Percentiles rank a stretch among this genome's conserved stretches.
These are phyloP conservation scores for Idaea biselata DNA, from an alignment of 2,888 invertebrate genomes.

Conservation along the genomic window DNA sequence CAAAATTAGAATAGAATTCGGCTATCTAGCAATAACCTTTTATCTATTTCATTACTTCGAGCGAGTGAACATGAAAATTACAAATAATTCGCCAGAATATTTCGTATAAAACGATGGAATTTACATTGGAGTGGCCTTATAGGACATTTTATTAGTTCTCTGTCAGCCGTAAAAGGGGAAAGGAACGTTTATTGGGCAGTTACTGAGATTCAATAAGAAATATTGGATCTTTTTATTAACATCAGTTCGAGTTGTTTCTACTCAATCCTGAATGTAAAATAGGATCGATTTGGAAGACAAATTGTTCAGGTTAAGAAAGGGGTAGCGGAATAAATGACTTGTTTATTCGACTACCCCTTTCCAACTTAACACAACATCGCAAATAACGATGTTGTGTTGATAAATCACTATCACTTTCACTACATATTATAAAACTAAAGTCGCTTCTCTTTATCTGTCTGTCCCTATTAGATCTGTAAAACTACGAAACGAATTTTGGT, in stretches of 20 bases:
- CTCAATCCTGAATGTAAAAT: background rate
- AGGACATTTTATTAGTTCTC: slow-evolving; percentile 46
- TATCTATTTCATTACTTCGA: slow-evolving; percentile 21
- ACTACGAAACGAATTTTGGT: too few relatives aligned
- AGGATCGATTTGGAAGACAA: background rate
- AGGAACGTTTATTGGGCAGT: slow-evolving; percentile 58
- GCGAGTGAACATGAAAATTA: slow-evolving; percentile 32
- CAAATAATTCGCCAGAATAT: slow-evolving; percentile 34
- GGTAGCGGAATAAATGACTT: background rate
- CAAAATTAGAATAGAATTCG: background rate
- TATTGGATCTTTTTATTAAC: slow-evolving; percentile 42
- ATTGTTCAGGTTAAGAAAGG: background rate
- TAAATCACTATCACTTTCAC: too few relatives aligned
- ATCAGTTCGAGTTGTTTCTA: slow-evolving; percentile 2
- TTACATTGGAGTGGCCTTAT: slow-evolving; percentile 42
- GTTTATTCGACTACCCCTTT: background rate
- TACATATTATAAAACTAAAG: too few relatives aligned
- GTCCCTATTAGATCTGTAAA: too few relatives aligned
- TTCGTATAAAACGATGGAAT: slow-evolving; percentile 38
- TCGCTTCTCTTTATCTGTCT: too few relatives aligned
- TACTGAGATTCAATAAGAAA: slow-evolving; percentile 61
- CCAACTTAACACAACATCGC: background rate
- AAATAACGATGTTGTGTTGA: too few relatives aligned
- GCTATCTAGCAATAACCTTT: slow-evolving; percentile 22
- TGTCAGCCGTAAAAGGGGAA: slow-evolving; percentile 44